Percentiles rank a stretch among this genome's conserved stretches.
Conservation (phyloP, 2,888 invertebrate species). For the Drosophila kanekoi region DNA sequence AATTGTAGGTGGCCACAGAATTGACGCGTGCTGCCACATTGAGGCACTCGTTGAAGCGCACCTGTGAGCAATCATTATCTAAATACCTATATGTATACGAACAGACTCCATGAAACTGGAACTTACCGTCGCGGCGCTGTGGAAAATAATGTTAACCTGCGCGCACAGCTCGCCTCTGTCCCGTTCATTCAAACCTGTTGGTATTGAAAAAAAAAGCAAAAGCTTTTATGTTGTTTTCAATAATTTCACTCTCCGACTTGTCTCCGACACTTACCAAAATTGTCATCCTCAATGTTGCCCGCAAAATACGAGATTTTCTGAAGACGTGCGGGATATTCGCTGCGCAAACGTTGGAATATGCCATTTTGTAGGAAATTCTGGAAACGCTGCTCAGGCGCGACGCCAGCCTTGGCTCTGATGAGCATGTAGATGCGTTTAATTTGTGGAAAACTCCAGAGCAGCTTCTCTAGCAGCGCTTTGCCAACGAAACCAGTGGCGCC, state of each 20-base stretch:
- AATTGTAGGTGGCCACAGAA: constrained; percentile 93
- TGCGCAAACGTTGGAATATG: constrained; percentile 90
- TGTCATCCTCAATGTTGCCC: constrained; percentile 89
- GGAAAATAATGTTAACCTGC: constrained; percentile 94
- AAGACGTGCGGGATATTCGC: constrained; percentile 88
- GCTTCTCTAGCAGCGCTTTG: constrained; percentile 96
- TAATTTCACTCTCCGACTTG: constrained; percentile 28
- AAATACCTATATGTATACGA: neutral
- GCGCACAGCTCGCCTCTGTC: constrained; percentile 88
- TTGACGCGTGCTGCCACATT: constrained; percentile 95
- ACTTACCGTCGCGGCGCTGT: constrained; percentile 95
- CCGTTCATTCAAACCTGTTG: constrained; percentile 87
- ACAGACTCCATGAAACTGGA: neutral
- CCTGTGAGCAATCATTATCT: constrained; percentile 33
- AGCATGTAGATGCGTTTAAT: constrained; percentile 92
- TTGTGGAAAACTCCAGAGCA: constrained; percentile 93
- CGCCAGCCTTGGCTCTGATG: constrained; percentile 90
- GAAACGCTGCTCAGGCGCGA: constrained; percentile 89
- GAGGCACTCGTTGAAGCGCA: constrained; percentile 96
- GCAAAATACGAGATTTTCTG: constrained; percentile 89
- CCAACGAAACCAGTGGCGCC: constrained; percentile 96
- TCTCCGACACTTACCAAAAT: constrained; percentile 69
- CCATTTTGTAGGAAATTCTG: constrained; percentile 91
- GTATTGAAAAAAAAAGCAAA: constrained; percentile 11
- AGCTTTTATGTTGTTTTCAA: constrained; percentile 11